These are phyloP conservation scores for Varanus salvator DNA, from an alignment of 2,113 vertebrate genomes.

Conservation along the genomic window DNA sequence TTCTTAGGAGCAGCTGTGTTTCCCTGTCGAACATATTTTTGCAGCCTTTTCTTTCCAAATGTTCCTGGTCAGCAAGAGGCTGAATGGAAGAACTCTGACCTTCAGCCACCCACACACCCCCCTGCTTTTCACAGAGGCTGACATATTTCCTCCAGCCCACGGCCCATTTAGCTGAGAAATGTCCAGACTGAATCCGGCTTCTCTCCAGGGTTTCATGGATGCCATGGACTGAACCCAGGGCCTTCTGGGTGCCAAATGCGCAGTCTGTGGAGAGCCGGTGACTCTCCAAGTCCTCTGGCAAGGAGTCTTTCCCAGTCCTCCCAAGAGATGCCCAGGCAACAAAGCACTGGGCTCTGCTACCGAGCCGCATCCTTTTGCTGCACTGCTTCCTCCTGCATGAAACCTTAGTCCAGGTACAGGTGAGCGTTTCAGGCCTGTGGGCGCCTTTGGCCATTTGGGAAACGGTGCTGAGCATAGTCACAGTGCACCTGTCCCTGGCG, in stretches of 20 bases:
- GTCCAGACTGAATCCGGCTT: not conserved
- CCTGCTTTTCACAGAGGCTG: not conserved
- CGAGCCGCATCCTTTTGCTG: too few relatives aligned
- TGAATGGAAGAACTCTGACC: constrained; percentile 48
- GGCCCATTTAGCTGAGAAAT: accelerated
- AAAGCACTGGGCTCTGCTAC: not conserved
- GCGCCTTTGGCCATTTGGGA: too few relatives aligned
- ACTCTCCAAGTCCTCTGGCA: too few relatives aligned
- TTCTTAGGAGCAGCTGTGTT: constrained; percentile 29
- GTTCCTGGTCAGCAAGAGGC: constrained; percentile 18
- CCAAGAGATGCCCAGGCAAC: not conserved
- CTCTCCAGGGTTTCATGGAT: not conserved
- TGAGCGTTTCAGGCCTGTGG: too few relatives aligned
- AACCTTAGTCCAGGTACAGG: too few relatives aligned
- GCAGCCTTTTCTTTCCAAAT: constrained; percentile 37
- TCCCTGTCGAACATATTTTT: constrained; percentile 62
- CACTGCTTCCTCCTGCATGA: not conserved
- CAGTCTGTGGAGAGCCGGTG: too few relatives aligned
- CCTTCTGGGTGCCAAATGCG: too few relatives aligned
- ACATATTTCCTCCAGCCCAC: constrained; percentile 20
- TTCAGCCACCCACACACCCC: not conserved
- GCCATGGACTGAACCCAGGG: too few relatives aligned
- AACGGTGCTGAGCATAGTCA: too few relatives aligned
- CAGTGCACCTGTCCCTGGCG: too few relatives aligned
- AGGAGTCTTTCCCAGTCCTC: not conserved